Conservation (phyloP, 2,113 vertebrate genomes). For the Callipepla squamata region DNA sequence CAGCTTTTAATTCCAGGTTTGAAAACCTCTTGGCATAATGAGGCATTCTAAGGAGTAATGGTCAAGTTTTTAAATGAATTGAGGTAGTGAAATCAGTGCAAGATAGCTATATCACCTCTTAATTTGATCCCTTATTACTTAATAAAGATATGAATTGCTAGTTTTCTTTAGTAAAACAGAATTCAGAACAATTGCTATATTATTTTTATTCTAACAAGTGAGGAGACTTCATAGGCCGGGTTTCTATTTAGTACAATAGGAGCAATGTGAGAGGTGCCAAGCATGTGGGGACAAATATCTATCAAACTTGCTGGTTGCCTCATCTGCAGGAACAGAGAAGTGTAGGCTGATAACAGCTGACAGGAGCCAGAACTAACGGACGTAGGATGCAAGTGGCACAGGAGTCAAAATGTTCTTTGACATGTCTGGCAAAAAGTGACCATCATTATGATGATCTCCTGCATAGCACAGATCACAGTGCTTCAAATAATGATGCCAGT, state of each 20-base stretch:
- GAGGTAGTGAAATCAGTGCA: neutral
- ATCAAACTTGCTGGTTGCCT: neutral
- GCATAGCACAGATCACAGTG: neutral
- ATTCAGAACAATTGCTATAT: neutral
- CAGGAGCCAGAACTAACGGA: neutral
- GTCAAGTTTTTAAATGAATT: neutral
- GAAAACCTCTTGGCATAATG: neutral
- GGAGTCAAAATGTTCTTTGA: slow-evolving; percentile 18
- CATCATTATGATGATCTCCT: slow-evolving; percentile 13
- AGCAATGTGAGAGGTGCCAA: neutral
- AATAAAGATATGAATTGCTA: neutral
- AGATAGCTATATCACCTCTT: neutral
- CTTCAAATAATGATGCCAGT: neutral
- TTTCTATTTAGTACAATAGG: neutral
- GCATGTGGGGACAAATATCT: neutral
- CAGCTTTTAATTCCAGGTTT: neutral
- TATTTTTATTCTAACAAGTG: neutral
- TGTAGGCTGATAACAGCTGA: neutral
- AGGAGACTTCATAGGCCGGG: neutral
- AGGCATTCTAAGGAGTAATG: neutral
- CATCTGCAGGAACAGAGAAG: neutral
- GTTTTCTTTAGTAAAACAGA: neutral
- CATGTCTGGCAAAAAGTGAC: slow-evolving; percentile 1
- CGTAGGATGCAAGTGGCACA: neutral
- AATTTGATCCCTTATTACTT: neutral